Evolutionary conservation across 2,797 vertebrate species (phyloP), one percentile per base, ranked within the genome.

Genomic region (Ctenopoma kingsleyae): DNA sequence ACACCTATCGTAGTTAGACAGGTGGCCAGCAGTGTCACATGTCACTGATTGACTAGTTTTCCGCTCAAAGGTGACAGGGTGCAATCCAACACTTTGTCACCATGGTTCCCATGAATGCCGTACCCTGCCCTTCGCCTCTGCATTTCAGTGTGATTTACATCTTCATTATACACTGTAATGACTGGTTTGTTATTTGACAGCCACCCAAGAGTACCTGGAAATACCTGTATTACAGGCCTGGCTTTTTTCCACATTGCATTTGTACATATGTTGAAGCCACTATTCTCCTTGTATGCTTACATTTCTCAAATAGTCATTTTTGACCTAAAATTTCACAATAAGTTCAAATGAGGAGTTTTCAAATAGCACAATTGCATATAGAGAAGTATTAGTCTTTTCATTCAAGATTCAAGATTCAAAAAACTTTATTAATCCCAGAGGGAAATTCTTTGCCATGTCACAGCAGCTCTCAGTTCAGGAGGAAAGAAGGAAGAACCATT

Each of bases 21-120:
- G 91, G 87, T 93, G 90, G 89, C 82, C 2, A 25, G 67, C 71
- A 79, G 91, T 92, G 81, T 93, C 86, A 71, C 78, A 86, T 91
- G 85, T 89, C 89, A 91, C 81, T 78, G 82, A 92, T 88, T 88
- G 88, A 91, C 88, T 86, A 83, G 52, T 63, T 83, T 81, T 71
- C 67, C 61, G 52, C 78, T 79, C 46, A 82, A 74, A 92, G 88
- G 85, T 89, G 83, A 87, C 57, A 73, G 67, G 78, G 85, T 86
- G 80, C 77, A 87, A 84, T 81, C 73, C 50, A 71, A 82, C 81
- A 78, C 82, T 82, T 76, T 65, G 78, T 90, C 80, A 38, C 84
- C 62, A 82, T 85, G 75, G 87, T 74, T 81, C 50, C 74, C 61
- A 54, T 78, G 67, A 89, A 81, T 79, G 69, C 77, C 20, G 19